Evolutionary conservation across 2,113 vertebrate genomes (phyloP), one percentile per base, ranked within the genome.

Genomic region (Odocoileus virginianus): DNA sequence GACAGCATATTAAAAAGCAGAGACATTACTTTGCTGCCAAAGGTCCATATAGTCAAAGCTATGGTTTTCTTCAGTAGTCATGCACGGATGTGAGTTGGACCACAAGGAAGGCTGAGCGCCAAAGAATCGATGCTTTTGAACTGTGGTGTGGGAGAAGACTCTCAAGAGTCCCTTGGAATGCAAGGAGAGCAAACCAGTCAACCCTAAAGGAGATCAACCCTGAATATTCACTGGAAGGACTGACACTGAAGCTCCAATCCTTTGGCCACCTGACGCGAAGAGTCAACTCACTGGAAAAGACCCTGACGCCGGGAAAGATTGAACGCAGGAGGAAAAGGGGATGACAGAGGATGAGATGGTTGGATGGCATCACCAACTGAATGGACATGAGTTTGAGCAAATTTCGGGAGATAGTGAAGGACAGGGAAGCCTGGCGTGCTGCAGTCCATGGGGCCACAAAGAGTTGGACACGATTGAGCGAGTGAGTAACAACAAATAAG

Each of bases 391-490:
- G 67, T 25, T 74, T 40, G 67, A 74, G 3, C 21, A 74, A 74
- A 40, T 19, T 74, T 11, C 0, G 19, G 36, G 67, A 74, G 67
- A 40, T 40, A 21, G 36, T 40, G 19, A 74, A 40, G 67, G n/a
- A 74, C 36, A 74, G 36, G 67, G 67, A 74, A 74, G 67, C 67
- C 67, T 74, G 36, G 19, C 2, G 36, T 40, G 67, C 67, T 74
- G 67, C 67, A 25, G 36, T 74, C 36, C 67, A 25, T 13, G 67
- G 67, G 67, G 36, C 6, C 10, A 0, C 67, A 74, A 12, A 40
- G 36, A 74, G n/a, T 40, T 0, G 10, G 67, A 74, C 36, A 13
- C 10, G 5, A 40, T 0, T 23, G 67, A 40, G 67, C n/a, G 10
- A 12, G 64, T 36, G 67, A 71, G 19, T 36, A 74, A 74, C n/a